These are phyloP conservation scores for Plebejus argus DNA, from an alignment of 2,888 invertebrate species.

Conservation along the genomic window DNA sequence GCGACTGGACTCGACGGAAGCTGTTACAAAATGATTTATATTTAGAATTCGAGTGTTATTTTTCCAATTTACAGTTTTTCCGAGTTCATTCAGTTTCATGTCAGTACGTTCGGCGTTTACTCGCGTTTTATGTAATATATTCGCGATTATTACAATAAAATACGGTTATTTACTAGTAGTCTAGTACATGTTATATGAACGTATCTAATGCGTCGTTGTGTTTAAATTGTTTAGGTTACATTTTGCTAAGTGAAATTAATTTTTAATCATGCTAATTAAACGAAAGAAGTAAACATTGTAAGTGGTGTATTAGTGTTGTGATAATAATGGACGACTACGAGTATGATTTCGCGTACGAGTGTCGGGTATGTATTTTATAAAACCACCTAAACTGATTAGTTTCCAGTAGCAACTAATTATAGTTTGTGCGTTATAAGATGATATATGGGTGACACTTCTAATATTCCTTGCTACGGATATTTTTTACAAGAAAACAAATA, in stretches of 20 bases:
- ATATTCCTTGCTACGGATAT: no score
- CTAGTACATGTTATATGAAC: no score
- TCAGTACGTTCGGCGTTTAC: constrained; percentile 54
- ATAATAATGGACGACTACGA: constrained; percentile 77
- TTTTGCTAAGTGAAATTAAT: constrained; percentile 39
- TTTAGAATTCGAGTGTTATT: constrained; percentile 63
- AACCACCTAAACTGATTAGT: not conserved
- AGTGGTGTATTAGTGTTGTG: constrained; percentile 52
- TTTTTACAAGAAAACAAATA: no score
- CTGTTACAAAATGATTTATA: constrained; percentile 74
- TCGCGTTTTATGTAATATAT: constrained; percentile 50
- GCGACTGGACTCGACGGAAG: constrained; percentile 59
- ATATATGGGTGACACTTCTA: no score
- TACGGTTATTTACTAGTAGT: constrained; percentile 30
- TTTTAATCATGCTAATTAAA: constrained; percentile 49
- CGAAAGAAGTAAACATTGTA: constrained; percentile 47
- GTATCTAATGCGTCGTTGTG: constrained; percentile 19
- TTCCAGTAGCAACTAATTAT: not conserved
- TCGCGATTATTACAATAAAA: constrained; percentile 35
- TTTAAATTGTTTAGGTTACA: constrained; percentile 48
- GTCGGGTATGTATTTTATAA: constrained; percentile 79
- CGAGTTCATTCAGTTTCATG: constrained; percentile 74
- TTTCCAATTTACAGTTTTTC: constrained; percentile 68
- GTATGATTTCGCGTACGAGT: constrained; percentile 85
- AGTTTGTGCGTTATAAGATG: no score